A percentile compares a stretch with the other conserved stretches of the same genome.
phyloP scores from a whole-genome alignment of 2,113 vertebrate species.

The Oryzias javanicus region DNA sequence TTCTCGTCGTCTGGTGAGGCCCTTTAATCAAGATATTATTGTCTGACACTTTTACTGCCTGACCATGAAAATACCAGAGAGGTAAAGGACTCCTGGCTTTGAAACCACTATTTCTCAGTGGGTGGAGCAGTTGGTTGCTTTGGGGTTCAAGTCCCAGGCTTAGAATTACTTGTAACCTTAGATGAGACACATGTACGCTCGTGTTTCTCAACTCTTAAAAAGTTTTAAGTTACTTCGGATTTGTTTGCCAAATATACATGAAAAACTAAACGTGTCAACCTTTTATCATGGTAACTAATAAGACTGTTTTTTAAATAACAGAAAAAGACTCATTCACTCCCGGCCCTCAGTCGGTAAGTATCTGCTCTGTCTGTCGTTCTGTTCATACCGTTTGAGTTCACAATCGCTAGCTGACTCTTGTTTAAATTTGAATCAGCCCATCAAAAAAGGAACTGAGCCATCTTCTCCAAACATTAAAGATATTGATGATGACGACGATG shows the following conservation, averaged over 20 bases:
- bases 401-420: neutral
- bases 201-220: too few relatives aligned
- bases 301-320: conserved; percentile 56
- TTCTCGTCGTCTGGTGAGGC: conserved; percentile 82
- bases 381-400: neutral
- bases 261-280: too few relatives aligned
- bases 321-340: conserved; percentile 94
- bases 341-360: conserved; percentile 87
- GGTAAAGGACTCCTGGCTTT: too few relatives aligned
- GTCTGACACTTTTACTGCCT: neutral
- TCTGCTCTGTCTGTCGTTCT: neutral
- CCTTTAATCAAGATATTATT: neutral
- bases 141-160: too few relatives aligned
- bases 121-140: too few relatives aligned
- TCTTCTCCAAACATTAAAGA: conserved; percentile 77
- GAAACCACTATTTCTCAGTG: too few relatives aligned
- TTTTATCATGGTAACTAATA: neutral
- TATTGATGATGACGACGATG: conserved; percentile 85
- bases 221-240: too few relatives aligned
- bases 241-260: too few relatives aligned
- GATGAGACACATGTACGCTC: too few relatives aligned
- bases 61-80: neutral
- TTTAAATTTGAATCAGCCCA: conserved; percentile 72
- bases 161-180: too few relatives aligned
- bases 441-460: conserved; percentile 87